Percentiles rank a stretch among this genome's conserved stretches.
phyloP scores from a whole-genome alignment of 2,113 vertebrate genomes.

The Colistium nudipinnis region DNA sequence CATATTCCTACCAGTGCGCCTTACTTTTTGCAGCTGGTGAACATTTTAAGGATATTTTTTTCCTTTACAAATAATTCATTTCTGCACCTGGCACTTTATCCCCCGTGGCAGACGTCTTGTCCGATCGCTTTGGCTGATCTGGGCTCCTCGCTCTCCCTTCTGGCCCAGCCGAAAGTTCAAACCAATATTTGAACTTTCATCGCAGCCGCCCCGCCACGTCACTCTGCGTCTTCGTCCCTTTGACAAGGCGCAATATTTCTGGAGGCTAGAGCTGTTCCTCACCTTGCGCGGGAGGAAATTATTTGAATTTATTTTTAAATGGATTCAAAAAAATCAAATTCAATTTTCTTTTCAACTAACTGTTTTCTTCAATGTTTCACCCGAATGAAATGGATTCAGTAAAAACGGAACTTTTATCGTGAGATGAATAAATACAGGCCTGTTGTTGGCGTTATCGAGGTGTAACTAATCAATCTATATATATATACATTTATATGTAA shows the following conservation, averaged over 20 bases:
- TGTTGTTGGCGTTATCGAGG: too few relatives aligned
- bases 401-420: too few relatives aligned
- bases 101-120: conserved; percentile 26
- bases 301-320: too few relatives aligned
- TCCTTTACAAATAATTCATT: conserved; percentile 5
- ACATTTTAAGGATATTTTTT: background rate
- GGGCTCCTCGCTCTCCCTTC: conserved; percentile 17
- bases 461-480: too few relatives aligned
- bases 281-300: conserved; percentile 1
- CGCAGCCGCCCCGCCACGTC: conserved; percentile 37
- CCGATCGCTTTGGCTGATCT: conserved; percentile 11
- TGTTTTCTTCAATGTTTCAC: too few relatives aligned
- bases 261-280: conserved; percentile 20
- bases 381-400: too few relatives aligned
- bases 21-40: background rate
- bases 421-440: too few relatives aligned
- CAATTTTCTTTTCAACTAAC: too few relatives aligned
- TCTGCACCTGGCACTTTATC: conserved; percentile 28
- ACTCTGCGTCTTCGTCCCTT: conserved; percentile 34
- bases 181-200: conserved; percentile 57
- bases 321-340: too few relatives aligned
- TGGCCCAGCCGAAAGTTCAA: conserved; percentile 50
- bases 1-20: background rate
- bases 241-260: conserved; percentile 14
- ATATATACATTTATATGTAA: too few relatives aligned